Evolutionary conservation across 2,113 vertebrate genomes (phyloP).

Genomic region (Corvus hawaiiensis): DNA sequence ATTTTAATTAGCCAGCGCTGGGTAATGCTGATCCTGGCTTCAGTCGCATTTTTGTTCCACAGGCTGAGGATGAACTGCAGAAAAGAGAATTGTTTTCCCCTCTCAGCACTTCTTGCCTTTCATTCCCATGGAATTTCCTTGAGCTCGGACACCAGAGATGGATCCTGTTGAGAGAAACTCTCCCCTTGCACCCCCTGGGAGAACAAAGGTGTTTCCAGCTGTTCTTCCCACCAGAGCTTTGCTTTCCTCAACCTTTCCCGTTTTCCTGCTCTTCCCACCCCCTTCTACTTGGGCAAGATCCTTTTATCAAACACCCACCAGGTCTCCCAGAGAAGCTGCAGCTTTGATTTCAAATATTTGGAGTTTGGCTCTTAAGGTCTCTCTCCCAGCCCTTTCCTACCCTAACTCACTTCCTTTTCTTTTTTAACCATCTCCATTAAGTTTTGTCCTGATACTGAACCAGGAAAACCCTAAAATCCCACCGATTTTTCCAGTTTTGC

Average conservation of each 20-base stretch:
- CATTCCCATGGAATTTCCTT: not conserved
- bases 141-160: not conserved
- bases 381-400: not conserved
- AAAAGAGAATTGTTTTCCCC: not conserved
- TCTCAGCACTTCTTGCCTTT: not conserved
- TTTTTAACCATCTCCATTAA: not conserved
- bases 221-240: not conserved
- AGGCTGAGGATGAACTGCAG: not conserved
- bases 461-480: not conserved
- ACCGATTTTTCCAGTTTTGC: not conserved
- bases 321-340: not conserved
- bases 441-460: not conserved
- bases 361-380: not conserved
- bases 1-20: not conserved
- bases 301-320: not conserved
- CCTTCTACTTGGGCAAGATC: rapidly evolving
- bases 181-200: not conserved
- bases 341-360: not conserved
- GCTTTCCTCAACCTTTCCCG: not conserved
- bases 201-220: not conserved
- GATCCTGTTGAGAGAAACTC: not conserved
- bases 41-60: not conserved
- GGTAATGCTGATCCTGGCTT: not conserved
- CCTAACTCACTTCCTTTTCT: not conserved
- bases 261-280: not conserved